Percentiles rank a stretch among this genome's conserved stretches.
Evolutionary conservation across 2,113 vertebrate species (phyloP).

Genomic region (Dasyornis broadbenti): DNA sequence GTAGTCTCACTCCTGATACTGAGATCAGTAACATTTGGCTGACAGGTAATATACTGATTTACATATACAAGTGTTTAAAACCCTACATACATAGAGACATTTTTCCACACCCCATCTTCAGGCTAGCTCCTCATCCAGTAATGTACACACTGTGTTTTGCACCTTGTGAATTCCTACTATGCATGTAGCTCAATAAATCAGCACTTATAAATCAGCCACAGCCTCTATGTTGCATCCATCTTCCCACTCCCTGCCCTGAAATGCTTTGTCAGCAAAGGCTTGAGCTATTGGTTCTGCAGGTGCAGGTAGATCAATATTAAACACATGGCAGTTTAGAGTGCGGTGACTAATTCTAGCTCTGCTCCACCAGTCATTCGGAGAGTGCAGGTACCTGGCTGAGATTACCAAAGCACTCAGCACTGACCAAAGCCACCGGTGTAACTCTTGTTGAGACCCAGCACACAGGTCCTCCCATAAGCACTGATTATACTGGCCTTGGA

Average conservation of each 20-base stretch:
- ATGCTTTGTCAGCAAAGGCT: conserved; percentile 25
- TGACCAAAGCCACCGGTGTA: background rate
- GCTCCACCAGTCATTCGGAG: background rate
- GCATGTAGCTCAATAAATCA: conserved; percentile 1
- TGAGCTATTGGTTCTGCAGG: conserved; percentile 17
- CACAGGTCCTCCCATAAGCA: background rate
- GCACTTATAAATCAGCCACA: background rate
- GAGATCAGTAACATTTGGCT: background rate
- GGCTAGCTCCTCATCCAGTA: background rate
- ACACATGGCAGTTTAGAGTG: background rate
- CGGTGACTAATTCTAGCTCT: background rate
- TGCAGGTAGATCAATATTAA: conserved; percentile 27
- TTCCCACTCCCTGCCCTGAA: background rate
- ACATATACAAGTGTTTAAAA: background rate
- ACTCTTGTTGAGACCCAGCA: background rate
- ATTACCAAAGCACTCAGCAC: background rate
- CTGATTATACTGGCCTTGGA: background rate
- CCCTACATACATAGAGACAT: background rate
- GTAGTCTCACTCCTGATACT: background rate
- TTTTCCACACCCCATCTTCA: background rate
- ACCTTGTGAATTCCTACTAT: background rate
- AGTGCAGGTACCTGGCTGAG: background rate
- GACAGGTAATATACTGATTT: background rate
- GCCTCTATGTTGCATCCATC: background rate
- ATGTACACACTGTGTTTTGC: background rate